Conservation (phyloP, 2,113 vertebrate genomes). For the Pristiophorus japonicus region DNA sequence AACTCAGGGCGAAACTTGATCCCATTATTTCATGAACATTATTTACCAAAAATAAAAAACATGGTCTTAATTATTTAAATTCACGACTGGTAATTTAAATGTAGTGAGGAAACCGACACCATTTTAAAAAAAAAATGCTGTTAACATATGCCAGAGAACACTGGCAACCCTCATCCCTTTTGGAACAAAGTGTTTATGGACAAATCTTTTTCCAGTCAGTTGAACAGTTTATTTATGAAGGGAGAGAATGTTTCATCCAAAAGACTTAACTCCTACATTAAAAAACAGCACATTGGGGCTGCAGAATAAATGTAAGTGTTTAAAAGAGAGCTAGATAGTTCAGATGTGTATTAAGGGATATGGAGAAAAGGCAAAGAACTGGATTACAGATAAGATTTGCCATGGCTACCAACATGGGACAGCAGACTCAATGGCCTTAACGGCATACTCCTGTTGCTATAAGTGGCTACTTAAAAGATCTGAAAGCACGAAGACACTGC, state of each 20-base stretch:
- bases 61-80: slow-evolving; percentile 1
- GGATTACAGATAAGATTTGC: background rate
- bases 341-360: background rate
- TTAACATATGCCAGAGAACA: slow-evolving; percentile 12
- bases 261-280: background rate
- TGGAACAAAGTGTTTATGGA: slow-evolving; percentile 27
- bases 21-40: slow-evolving; percentile 34
- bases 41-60: slow-evolving; percentile 10
- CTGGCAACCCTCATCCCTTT: slow-evolving; percentile 13
- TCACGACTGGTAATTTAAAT: background rate
- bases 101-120: background rate
- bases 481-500: background rate
- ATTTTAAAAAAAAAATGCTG: background rate
- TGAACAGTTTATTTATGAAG: slow-evolving; percentile 14
- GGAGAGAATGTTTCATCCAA: background rate
- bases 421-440: background rate
- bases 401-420: background rate
- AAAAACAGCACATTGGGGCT: background rate
- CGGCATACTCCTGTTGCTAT: background rate
- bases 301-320: background rate
- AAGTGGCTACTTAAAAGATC: background rate
- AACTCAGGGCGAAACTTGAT: too few relatives aligned
- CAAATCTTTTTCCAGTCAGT: slow-evolving; percentile 33
- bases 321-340: background rate
- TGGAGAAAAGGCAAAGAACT: background rate